Evolutionary conservation across 2,888 invertebrate species (phyloP).

Genomic region (Ophion slaviceki): DNA sequence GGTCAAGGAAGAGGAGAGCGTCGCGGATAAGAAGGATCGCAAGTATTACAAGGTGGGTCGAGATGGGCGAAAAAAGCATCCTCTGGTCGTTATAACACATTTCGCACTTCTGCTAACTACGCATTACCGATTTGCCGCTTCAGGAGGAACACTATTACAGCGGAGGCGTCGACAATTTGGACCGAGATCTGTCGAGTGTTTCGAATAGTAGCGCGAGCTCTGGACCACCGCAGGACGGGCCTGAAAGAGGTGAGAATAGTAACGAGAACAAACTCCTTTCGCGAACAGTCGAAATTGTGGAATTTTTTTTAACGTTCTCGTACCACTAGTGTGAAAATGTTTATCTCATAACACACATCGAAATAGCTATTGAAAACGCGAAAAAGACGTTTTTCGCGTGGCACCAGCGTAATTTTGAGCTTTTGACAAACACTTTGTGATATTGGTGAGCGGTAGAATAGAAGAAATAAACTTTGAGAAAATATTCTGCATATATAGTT

Average conservation of each 20-base stretch:
- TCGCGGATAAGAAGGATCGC: conserved; percentile 86
- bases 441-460: no score
- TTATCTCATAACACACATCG: no score
- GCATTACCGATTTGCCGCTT: conserved; percentile 36
- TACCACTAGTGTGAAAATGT: no score
- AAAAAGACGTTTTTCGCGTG: no score
- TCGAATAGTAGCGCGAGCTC: conserved; percentile 83
- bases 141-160: conserved; percentile 84
- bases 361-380: no score
- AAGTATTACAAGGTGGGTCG: conserved; percentile 85
- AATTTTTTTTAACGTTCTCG: conserved; percentile 12
- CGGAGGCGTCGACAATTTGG: conserved; percentile 85
- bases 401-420: no score
- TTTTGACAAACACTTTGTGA: no score
- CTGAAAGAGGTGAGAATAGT: conserved; percentile 84
- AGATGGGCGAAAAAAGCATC: conserved; percentile 79
- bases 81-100: conserved; percentile 76
- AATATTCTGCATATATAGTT: no score
- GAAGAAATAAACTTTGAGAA: no score
- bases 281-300: background rate
- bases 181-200: conserved; percentile 85
- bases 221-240: conserved; percentile 81
- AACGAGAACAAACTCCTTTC: background rate
- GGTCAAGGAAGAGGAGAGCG: conserved; percentile 83
- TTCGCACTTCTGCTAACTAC: background rate